These are phyloP conservation scores for Agrotis segetum DNA, from an alignment of 2,888 invertebrate species.

Conservation along the genomic window DNA sequence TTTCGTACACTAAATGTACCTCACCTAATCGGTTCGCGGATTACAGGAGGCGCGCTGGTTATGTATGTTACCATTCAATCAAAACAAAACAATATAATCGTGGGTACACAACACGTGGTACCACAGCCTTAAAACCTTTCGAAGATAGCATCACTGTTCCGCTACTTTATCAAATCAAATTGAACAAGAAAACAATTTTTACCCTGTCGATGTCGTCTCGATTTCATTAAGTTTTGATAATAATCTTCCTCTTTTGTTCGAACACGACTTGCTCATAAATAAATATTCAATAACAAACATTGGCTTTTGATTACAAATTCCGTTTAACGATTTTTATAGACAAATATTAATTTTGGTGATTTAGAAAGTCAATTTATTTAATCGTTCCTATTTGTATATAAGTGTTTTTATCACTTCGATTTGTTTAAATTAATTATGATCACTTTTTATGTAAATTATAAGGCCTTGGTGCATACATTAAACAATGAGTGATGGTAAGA, in stretches of 20 bases:
- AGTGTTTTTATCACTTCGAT: not conserved
- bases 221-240: slow-evolving; percentile 41
- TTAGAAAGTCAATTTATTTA: slow-evolving; percentile 4
- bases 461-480: no score
- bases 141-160: no score
- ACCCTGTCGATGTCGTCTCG: slow-evolving; percentile 5
- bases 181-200: slow-evolving; percentile 22
- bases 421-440: not conserved
- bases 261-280: slow-evolving; percentile 42
- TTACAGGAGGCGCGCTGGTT: no score
- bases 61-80: no score
- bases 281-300: slow-evolving; percentile 43
- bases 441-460: not conserved
- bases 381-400: not conserved
- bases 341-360: slow-evolving; percentile 20
- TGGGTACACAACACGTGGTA: no score
- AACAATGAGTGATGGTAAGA: no score
- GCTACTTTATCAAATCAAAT: slow-evolving; percentile 29
- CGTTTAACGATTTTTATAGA: slow-evolving; percentile 1
- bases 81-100: no score
- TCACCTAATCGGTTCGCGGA: no score
- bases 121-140: no score
- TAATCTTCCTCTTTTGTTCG: slow-evolving; percentile 31
- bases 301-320: slow-evolving; percentile 26
- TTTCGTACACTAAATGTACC: no score